Evolutionary conservation across 2,797 vertebrate genomes (phyloP), one percentile per base, ranked within the genome.

Genomic region (Acipenser ruthenus): DNA sequence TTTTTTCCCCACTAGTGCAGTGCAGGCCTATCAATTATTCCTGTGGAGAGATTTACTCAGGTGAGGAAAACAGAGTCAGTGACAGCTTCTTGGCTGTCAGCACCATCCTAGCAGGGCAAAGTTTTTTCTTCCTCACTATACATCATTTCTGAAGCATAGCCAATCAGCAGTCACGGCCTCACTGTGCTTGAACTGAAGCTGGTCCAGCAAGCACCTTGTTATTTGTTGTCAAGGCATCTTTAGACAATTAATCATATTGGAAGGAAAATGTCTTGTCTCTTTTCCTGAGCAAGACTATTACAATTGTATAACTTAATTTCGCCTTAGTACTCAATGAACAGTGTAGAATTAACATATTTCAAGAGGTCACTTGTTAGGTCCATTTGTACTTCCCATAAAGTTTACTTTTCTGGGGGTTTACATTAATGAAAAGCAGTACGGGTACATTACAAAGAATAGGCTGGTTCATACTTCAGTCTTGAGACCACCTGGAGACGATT

Each of bases 21-120:
- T 9, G 15, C 12, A 23, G 37, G 50, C 62, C 56, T 8, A 65
- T 63, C 66, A 56, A 55, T 64, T 61, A 49, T 62, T 49, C 7
- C 58, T 50, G 62, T 18, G 12, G 62, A 66, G 65, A 50, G 7
- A 18, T 65, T 62, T 63, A 49, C 37, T 65, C 62, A 49, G 69
- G 37, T 47, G 50, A 51, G 56, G 37, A 67, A 49, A 67, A 65
- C 58, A 11, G 62, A 61, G 69, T 50, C 61, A 49, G 71, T 66
- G 69, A 60, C 62, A 65, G 66, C 62, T 56, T 67, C 66, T 60
- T 47, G 50, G 66, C 63, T 65, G 69, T 71, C 61, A 55, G 13
- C 60, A 15, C 56, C 56, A 50, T 62, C 66, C 23, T 60, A 65
- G 53, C n/a, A 50, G 48, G 37, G 50, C 64, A 69, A 69, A 67